These are phyloP conservation scores for Tenualosa thibaudeaui DNA, from an alignment of 2,797 vertebrate genomes.

Conservation along the genomic window DNA sequence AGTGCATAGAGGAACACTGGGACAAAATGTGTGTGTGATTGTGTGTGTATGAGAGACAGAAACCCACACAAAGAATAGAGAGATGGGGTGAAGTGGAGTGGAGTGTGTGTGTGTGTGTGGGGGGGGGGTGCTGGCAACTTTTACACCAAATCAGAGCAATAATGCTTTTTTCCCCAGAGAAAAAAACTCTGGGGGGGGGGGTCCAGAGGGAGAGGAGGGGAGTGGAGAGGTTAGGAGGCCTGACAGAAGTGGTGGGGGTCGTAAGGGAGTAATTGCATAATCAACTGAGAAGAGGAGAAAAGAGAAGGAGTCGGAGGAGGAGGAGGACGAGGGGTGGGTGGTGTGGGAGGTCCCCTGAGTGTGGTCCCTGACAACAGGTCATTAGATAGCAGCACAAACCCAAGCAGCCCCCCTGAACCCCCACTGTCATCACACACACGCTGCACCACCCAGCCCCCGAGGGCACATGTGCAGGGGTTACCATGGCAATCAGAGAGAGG, in stretches of 20 bases:
- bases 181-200: background rate
- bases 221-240: background rate
- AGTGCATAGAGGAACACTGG: background rate
- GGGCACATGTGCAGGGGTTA: slow-evolving; percentile 18
- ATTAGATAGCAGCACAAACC: slow-evolving; percentile 22
- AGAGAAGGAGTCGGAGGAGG: background rate
- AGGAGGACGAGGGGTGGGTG: background rate
- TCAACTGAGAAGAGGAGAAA: background rate
- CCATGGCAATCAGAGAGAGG: slow-evolving; percentile 32
- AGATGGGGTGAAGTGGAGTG: no score
- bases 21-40: background rate
- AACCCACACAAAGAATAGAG: no score
- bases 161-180: background rate
- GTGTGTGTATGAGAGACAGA: background rate
- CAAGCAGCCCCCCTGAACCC: background rate
- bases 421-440: slow-evolving; percentile 12
- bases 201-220: background rate
- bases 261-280: slow-evolving; percentile 12
- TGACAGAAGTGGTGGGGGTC: slow-evolving; percentile 8
- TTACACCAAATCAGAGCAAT: background rate
- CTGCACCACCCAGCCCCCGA: background rate
- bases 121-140: background rate
- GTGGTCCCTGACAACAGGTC: background rate
- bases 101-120: no score
- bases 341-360: background rate